Percentiles rank a stretch among this genome's conserved stretches.
These are phyloP conservation scores for Drosophila buzzatii DNA, from an alignment of 2,888 invertebrate species.

Conservation along the genomic window DNA sequence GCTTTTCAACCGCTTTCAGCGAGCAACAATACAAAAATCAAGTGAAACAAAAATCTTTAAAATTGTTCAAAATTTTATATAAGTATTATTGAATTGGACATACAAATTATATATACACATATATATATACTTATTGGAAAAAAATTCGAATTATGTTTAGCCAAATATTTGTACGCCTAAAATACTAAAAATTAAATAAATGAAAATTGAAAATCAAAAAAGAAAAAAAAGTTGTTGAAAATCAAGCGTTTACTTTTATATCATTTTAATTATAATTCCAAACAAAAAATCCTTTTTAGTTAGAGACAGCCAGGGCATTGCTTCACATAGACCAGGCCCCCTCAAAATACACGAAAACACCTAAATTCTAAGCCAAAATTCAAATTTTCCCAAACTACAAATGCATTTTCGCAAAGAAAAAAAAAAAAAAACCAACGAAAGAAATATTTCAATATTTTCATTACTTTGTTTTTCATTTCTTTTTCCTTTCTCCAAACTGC, in stretches of 20 bases:
- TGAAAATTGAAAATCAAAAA: conserved; percentile 39
- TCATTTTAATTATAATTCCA: conserved; percentile 12
- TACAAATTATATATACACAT: conserved; percentile 10
- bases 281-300: conserved; percentile 6
- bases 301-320: conserved; percentile 28
- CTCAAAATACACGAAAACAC: conserved; percentile 17
- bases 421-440: conserved; percentile 43
- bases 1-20: conserved; percentile 59
- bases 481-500: conserved; percentile 80
- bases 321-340: conserved; percentile 20
- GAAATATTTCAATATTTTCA: conserved; percentile 78
- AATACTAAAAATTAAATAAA: conserved; percentile 40
- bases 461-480: conserved; percentile 80
- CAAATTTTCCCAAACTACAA: conserved; percentile 20
- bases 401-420: conserved; percentile 54
- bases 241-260: conserved; percentile 67
- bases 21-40: conserved; percentile 36
- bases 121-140: conserved; percentile 23
- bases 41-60: conserved; percentile 20
- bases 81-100: conserved; percentile 66
- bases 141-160: conserved; percentile 58
- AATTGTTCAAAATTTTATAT: conserved; percentile 67
- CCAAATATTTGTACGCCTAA: conserved; percentile 70
- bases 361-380: conserved; percentile 32
- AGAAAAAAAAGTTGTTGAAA: conserved; percentile 73